These are phyloP conservation scores for Mya arenaria DNA, from an alignment of 1,140 invertebrate species.

Conservation along the genomic window DNA sequence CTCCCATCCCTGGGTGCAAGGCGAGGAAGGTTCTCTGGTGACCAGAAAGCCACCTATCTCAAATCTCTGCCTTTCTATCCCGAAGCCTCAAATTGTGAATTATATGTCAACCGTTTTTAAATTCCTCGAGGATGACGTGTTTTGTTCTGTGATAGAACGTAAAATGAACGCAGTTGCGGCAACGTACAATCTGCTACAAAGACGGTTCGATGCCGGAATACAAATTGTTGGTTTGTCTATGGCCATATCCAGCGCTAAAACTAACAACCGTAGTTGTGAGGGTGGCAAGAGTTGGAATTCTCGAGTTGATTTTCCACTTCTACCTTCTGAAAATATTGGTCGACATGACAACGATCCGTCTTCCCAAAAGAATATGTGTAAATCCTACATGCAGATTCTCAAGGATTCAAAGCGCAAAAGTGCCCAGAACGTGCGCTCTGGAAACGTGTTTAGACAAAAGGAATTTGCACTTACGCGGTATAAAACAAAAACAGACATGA, in stretches of 20 bases:
- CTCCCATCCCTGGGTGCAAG: constrained; percentile 68
- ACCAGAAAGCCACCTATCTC: constrained; percentile 55
- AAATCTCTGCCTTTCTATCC: constrained; percentile 52
- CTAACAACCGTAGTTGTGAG: neutral
- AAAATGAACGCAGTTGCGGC: constrained; percentile 70
- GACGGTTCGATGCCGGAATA: constrained; percentile 59
- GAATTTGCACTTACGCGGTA: constrained; percentile 33
- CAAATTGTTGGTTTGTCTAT: constrained; percentile 59
- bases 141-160: constrained; percentile 66
- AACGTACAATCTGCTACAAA: constrained; percentile 65
- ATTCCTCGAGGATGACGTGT: constrained; percentile 69
- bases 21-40: constrained; percentile 51
- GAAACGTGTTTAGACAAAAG: constrained; percentile 48
- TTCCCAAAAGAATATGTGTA: constrained; percentile 39
- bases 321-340: constrained; percentile 2
- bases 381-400: constrained; percentile 62
- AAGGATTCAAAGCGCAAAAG: constrained; percentile 57
- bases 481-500: constrained; percentile 43
- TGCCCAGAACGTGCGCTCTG: constrained; percentile 44
- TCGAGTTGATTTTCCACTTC: constrained; percentile 5
- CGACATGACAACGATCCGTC: neutral
- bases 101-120: constrained; percentile 71
- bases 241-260: constrained; percentile 7
- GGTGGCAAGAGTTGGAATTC: constrained; percentile 7
- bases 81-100: constrained; percentile 63